Percentiles rank a stretch among this genome's conserved stretches.
Evolutionary conservation across 2,888 invertebrate genomes (phyloP).

Genomic region (Drosophila quinaria): DNA sequence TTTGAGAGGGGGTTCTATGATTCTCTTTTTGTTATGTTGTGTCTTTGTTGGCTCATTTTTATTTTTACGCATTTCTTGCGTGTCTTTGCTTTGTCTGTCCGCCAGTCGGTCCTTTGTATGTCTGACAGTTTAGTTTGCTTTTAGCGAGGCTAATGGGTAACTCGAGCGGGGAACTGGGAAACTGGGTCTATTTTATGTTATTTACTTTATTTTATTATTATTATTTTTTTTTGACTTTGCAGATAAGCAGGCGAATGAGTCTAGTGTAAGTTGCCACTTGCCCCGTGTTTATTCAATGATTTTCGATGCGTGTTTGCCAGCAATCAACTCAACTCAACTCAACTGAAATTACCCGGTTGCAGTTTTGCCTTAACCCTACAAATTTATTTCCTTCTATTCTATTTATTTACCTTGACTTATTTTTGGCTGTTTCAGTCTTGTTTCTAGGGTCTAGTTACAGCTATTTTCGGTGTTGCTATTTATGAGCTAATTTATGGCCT

Average conservation of each 20-base stretch:
- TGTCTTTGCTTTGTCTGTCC: slow-evolving; percentile 44
- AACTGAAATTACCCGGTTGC: slow-evolving; percentile 65
- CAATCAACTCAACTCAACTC: slow-evolving; percentile 57
- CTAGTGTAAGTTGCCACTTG: slow-evolving; percentile 48
- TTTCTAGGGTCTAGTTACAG: slow-evolving; percentile 21
- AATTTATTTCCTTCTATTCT: slow-evolving; percentile 53
- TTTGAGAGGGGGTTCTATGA: slow-evolving; percentile 43
- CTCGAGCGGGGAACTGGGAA: not conserved
- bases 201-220: not conserved
- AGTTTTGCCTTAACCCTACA: slow-evolving; percentile 60
- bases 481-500: slow-evolving; percentile 63
- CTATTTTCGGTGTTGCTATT: slow-evolving; percentile 62
- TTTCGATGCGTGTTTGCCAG: slow-evolving; percentile 60
- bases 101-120: slow-evolving; percentile 28
- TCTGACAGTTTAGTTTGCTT: slow-evolving; percentile 61
- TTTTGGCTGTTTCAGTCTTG: slow-evolving; percentile 21
- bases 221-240: slow-evolving; percentile 42
- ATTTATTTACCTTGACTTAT: slow-evolving; percentile 61
- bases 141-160: slow-evolving; percentile 50
- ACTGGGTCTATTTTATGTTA: slow-evolving; percentile 42
- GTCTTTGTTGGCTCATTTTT: slow-evolving; percentile 65
- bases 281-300: slow-evolving; percentile 66
- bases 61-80: slow-evolving; percentile 81
- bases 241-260: slow-evolving; percentile 50
- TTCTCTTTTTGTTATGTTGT: slow-evolving; percentile 40